Evolutionary conservation across 1,140 invertebrate genomes (phyloP).

Genomic region (Lethrus apterus): DNA sequence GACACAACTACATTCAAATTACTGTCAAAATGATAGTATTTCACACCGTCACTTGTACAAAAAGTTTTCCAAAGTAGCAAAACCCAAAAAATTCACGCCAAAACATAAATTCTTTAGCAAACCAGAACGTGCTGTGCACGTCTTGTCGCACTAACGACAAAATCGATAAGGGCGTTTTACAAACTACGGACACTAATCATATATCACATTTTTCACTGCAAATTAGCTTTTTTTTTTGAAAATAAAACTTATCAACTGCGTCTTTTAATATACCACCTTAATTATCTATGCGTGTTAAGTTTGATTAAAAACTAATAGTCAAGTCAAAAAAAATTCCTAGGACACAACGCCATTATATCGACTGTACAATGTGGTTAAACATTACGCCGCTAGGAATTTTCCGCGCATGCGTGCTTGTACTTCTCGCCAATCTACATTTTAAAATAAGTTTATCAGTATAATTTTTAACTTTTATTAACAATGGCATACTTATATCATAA

Average conservation of each 20-base stretch:
- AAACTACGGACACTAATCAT: constrained; percentile 18
- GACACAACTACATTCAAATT: constrained; percentile 6
- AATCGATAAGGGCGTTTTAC: constrained; percentile 43
- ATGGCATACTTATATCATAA: no score
- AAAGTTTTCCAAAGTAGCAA: no score
- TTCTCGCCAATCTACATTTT: constrained; percentile 19
- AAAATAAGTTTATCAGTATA: no score
- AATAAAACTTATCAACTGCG: no score
- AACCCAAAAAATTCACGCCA: no score
- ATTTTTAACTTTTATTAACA: no score
- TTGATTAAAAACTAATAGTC: constrained; percentile 4
- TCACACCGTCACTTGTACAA: neutral
- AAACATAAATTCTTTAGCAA: no score
- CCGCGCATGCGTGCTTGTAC: constrained; percentile 23
- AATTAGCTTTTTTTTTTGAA: no score
- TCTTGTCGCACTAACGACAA: constrained; percentile 30
- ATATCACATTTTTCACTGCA: constrained; percentile 3
- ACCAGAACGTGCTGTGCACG: constrained; percentile 26
- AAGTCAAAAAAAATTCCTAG: constrained; percentile 26
- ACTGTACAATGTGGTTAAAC: constrained; percentile 33
- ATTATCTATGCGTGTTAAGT: no score
- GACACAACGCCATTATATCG: constrained; percentile 40
- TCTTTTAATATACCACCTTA: no score
- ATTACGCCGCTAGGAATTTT: constrained; percentile 27
- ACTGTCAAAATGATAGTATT: neutral